These are phyloP conservation scores for Phalloptychus januarius DNA, from an alignment of 2,797 vertebrate species.

Conservation along the genomic window DNA sequence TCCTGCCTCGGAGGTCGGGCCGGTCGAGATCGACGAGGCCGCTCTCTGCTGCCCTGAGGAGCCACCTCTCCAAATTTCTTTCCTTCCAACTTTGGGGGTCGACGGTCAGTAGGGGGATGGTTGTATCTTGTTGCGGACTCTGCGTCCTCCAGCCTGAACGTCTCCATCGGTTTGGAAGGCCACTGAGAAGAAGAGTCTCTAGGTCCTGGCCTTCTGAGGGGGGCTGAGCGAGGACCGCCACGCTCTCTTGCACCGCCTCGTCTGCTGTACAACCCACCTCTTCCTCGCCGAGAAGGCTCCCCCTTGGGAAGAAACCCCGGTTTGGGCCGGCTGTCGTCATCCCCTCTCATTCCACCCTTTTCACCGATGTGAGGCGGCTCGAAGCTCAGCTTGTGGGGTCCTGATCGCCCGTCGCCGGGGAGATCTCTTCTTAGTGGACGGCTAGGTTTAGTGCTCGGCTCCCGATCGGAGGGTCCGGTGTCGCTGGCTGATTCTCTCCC, in stretches of 20 bases:
- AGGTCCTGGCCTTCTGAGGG: conserved; percentile 84
- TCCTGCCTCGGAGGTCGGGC: conserved; percentile 95
- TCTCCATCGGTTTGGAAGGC: conserved; percentile 87
- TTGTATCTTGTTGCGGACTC: conserved; percentile 80
- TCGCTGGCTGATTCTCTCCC: conserved; percentile 93
- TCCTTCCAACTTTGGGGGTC: conserved; percentile 87
- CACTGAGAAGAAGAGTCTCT: conserved; percentile 85
- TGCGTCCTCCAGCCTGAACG: conserved; percentile 87
- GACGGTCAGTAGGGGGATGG: conserved; percentile 72
- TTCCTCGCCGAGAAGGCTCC: conserved; percentile 92
- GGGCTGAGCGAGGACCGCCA: conserved; percentile 85
- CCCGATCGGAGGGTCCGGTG: conserved; percentile 92
- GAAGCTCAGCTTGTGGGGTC: conserved; percentile 72
- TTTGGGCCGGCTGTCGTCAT: conserved; percentile 90
- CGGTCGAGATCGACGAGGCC: conserved; percentile 91
- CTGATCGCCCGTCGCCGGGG: conserved; percentile 68
- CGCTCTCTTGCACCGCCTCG: conserved; percentile 88
- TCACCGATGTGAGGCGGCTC: conserved; percentile 73
- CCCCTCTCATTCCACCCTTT: conserved; percentile 73
- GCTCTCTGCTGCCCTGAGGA: conserved; percentile 87
- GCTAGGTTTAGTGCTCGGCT: conserved; percentile 84
- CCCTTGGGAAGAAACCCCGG: conserved; percentile 97
- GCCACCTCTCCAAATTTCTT: conserved; percentile 88
- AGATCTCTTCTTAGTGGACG: conserved; percentile 78
- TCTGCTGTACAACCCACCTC: conserved; percentile 91